A percentile compares a stretch with the other conserved stretches of the same genome.
Evolutionary conservation across 2,888 invertebrate genomes (phyloP).

Genomic region (Pinctada fucata): DNA sequence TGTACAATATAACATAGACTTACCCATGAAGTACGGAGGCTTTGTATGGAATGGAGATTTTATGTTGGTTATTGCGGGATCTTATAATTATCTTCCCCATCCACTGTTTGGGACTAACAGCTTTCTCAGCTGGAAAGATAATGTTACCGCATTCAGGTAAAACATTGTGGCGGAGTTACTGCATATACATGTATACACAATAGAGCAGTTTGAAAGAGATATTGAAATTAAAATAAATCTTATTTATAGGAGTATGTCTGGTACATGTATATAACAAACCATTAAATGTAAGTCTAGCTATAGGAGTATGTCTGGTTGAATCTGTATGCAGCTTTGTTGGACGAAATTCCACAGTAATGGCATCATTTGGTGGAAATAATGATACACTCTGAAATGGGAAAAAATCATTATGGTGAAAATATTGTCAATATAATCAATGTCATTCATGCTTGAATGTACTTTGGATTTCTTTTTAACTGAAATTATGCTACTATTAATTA

Average conservation of each 20-base stretch:
- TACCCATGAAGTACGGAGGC: constrained; percentile 78
- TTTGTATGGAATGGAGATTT: constrained; percentile 83
- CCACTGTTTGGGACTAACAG: constrained; percentile 75
- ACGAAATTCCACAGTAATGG: constrained; percentile 84
- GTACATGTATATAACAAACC: constrained; percentile 78
- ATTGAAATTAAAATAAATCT: too few species aligned
- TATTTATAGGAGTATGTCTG: too few species aligned
- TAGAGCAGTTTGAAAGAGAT: too few species aligned
- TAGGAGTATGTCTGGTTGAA: constrained; percentile 81
- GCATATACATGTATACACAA: too few species aligned
- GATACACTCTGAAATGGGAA: constrained; percentile 70
- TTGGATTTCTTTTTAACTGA: too few species aligned
- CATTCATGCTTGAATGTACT: too few species aligned
- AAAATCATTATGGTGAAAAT: too few species aligned
- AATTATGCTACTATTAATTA: too few species aligned
- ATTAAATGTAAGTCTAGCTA: constrained; percentile 85
- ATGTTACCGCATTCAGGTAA: background rate
- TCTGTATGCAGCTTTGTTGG: constrained; percentile 84
- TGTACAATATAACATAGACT: constrained; percentile 26
- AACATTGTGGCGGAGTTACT: too few species aligned
- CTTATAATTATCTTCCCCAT: constrained; percentile 79
- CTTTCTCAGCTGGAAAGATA: constrained; percentile 76
- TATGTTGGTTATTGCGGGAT: constrained; percentile 78
- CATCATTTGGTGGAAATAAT: constrained; percentile 82
- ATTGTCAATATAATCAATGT: too few species aligned